These are phyloP conservation scores for Meiosimyza decipiens DNA, from an alignment of 2,888 invertebrate species.

Conservation along the genomic window DNA sequence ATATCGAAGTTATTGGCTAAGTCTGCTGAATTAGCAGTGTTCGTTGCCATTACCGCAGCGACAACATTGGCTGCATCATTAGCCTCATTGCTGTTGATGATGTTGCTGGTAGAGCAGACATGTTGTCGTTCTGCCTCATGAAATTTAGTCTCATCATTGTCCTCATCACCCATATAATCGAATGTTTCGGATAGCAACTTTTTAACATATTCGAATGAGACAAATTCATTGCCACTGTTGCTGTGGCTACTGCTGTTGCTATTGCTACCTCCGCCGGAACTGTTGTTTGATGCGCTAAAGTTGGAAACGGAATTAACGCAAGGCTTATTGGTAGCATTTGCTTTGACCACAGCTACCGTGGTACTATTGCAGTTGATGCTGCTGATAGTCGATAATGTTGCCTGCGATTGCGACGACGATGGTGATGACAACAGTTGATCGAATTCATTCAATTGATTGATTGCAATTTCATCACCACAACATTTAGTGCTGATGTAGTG, in stretches of 20 bases:
- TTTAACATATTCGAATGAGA: conserved; percentile 67
- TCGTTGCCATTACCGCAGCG: conserved; percentile 16
- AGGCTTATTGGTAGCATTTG: conserved; percentile 41
- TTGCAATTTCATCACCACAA: conserved; percentile 48
- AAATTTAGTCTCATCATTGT: conserved; percentile 4
- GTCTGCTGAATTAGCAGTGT: conserved; percentile 43
- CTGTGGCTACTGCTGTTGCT: conserved; percentile 20
- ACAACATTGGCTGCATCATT: conserved; percentile 44
- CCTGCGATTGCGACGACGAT: conserved; percentile 31
- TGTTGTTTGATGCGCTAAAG: conserved; percentile 31
- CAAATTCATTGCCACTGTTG: conserved; percentile 55
- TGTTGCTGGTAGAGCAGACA: conserved; percentile 23
- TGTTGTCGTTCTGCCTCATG: conserved; percentile 12
- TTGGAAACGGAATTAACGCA: conserved; percentile 39
- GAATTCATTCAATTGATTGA: conserved; percentile 59
- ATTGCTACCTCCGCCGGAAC: conserved; percentile 34
- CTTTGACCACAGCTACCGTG: conserved; percentile 29
- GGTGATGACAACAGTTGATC: conserved; percentile 52
- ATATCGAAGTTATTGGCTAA: conserved; percentile 61
- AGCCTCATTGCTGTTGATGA: conserved; percentile 38
- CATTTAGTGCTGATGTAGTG: conserved; percentile 28
- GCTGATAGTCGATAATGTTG: conserved; percentile 31
- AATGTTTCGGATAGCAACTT: conserved; percentile 64
- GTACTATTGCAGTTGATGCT: conserved; percentile 32
- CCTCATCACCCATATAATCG: conserved; percentile 51